Evolutionary conservation across 2,888 invertebrate species (phyloP), one percentile per base, ranked within the genome.

Genomic region (Auanema sp.): DNA sequence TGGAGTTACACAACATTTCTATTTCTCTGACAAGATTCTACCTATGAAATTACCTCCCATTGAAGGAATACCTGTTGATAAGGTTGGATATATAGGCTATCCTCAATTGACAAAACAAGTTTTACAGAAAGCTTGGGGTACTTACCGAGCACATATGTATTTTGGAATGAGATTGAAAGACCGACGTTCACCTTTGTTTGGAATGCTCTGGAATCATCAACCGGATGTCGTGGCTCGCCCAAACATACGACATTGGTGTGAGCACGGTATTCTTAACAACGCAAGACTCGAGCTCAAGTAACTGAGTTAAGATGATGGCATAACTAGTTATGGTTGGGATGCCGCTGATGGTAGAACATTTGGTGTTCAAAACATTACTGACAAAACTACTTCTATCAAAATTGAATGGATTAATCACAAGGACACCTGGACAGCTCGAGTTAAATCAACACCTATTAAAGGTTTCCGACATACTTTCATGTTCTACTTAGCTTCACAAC

Each of bases 341-440:
- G 89, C 91, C 71, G 97, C 98, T 83, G 96, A 99, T 84, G 96
- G 96, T 0, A 87, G 89, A 43, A 89, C 89, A 8, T 97, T 97
- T 85, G 98, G 98, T 0, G 87, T 91, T 42, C 97, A 98, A 84
- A 89, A 71, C 49, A 66, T 74, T 21, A 58, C 69, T 1, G 70
- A 71, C 16, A 47, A 42, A 44, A 50, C 57, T n/a, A 65, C 59
- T 0, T 50, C 52, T 12, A 61, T 74, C 18, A 56, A 58, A 49
- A 68, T 69, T 0, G 70, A 72, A 42, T 74, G 74, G 74, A 41
- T 74, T 33, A 67, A 68, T 21, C 59, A 70, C n/a, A 53, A 57
- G 1, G 63, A 65, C 16, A 57, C 62, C n/a, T 62, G 62, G 62
- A 62, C 62, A 4, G 68, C 72, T 16, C 59, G 67, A 11, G 47